Base-by-base conservation (phyloP, 2,888 invertebrate genomes). In the Oasisia sp. region DNA sequence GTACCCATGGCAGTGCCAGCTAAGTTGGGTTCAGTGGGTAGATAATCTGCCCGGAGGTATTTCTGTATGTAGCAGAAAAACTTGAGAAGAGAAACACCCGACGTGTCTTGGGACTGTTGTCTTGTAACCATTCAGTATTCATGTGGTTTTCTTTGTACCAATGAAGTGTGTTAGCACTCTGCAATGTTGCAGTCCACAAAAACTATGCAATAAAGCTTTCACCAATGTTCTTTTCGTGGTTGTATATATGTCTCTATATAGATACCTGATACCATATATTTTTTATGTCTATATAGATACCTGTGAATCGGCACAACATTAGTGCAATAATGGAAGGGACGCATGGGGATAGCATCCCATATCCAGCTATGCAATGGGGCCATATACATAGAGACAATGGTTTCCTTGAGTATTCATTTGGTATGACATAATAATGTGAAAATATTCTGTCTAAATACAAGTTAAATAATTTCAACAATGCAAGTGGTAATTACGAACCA, bases 201-300 rank as follows among this genome's bases (percentile, higher is more conserved):
- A 58, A 58, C 58, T 58, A 58, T 58, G 58, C 58, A 58, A 58
- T 58, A 58, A 58, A 58, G 58, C 58, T 58, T 58, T 58, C 58
- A 58, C 5, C 58, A 58, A 58, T 58, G 58, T 58, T 58, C 27
- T 58, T 27, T 58, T 58, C 4, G 58, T 58, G 58, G 12, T 58
- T 58, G 58, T 27, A 27, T 58, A 58, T 58, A 14, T 58, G 58
- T 19, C 14, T 58, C 27, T 58, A 19, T 58, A 58, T 19, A 58
- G 27, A 58, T 14, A 19, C 27, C 14, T 58, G 27, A n/a, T n/a
- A n/a, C n/a, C n/a, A n/a, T n/a, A n/a, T n/a, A n/a, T n/a, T n/a
- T n/a, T n/a, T n/a, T n/a, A n/a, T n/a, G n/a, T n/a, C n/a, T n/a
- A n/a, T n/a, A n/a, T n/a, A n/a, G n/a, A n/a, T n/a, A n/a, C n/a